Conservation (phyloP, 2,797 vertebrate species). For the Chaunax sp. region DNA sequence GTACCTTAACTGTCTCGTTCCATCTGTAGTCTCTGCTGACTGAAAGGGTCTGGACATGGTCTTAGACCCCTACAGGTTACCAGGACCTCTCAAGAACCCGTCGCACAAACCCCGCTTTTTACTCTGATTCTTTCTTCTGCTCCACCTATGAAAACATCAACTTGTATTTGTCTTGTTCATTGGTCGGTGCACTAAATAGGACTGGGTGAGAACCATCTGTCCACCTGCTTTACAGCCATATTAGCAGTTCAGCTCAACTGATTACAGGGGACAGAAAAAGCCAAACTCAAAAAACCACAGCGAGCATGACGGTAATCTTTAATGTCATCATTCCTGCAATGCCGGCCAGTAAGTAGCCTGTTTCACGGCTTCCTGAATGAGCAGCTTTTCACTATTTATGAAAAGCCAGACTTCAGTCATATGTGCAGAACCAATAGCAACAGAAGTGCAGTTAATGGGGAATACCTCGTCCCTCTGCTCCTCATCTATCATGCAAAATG, state of each 20-base stretch:
- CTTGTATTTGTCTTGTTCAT: too few species aligned
- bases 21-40: too few species aligned
- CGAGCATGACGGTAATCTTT: constrained; percentile 1
- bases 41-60: background rate
- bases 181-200: too few species aligned
- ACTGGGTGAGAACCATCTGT: background rate
- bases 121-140: background rate
- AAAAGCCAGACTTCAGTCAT: constrained; percentile 8
- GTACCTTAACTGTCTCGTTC: too few species aligned
- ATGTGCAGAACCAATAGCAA: constrained; percentile 29
- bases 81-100: background rate
- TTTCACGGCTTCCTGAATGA: constrained; percentile 6
- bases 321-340: background rate
- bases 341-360: background rate
- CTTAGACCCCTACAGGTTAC: background rate
- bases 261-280: constrained; percentile 10
- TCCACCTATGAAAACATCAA: background rate
- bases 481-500: constrained; percentile 62
- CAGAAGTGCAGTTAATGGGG: constrained; percentile 31
- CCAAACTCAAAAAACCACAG: background rate
- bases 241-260: constrained; percentile 17
- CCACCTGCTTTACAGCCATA: background rate
- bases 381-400: constrained; percentile 28
- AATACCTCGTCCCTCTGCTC: constrained; percentile 32
- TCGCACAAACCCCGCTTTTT: background rate